These are phyloP conservation scores for Turritopsis dohrnii DNA, from an alignment of 30 jellyfish, hydroid and myxozoan genomes.

Conservation along the genomic window DNA sequence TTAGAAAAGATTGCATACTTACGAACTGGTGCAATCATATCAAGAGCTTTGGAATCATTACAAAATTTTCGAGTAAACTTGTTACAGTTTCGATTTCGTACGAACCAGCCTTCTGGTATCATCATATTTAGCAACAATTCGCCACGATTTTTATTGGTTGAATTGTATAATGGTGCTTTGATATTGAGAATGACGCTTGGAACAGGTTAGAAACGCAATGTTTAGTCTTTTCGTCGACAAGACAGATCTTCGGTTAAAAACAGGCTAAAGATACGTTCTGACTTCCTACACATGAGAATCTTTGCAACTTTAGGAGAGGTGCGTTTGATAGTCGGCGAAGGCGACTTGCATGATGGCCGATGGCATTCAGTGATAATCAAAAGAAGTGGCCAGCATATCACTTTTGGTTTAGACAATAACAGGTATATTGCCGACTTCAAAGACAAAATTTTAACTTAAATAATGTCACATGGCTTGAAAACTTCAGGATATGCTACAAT, in stretches of 20 bases:
- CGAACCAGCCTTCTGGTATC: conserved; percentile 17
- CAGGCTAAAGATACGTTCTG: too few species aligned
- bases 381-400: conserved; percentile 1
- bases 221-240: too few species aligned
- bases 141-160: background rate
- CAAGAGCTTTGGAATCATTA: background rate
- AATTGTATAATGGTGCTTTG: background rate
- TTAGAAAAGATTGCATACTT: background rate
- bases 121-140: background rate
- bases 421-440: too few species aligned
- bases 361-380: conserved; percentile 23
- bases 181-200: conserved; percentile 3
- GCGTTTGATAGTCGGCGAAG: background rate
- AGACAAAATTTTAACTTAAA: too few species aligned
- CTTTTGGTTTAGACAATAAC: background rate
- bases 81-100: conserved; percentile 14
- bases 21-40: background rate
- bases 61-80: background rate
- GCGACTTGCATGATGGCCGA: conserved; percentile 7
- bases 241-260: too few species aligned
- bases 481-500: too few species aligned
- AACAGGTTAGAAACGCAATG: conserved; percentile 15
- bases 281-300: too few species aligned
- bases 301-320: background rate
- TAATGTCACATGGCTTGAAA: too few species aligned